phyloP scores from a whole-genome alignment of 2,797 vertebrate species.

The Pagetopsis macropterus region DNA sequence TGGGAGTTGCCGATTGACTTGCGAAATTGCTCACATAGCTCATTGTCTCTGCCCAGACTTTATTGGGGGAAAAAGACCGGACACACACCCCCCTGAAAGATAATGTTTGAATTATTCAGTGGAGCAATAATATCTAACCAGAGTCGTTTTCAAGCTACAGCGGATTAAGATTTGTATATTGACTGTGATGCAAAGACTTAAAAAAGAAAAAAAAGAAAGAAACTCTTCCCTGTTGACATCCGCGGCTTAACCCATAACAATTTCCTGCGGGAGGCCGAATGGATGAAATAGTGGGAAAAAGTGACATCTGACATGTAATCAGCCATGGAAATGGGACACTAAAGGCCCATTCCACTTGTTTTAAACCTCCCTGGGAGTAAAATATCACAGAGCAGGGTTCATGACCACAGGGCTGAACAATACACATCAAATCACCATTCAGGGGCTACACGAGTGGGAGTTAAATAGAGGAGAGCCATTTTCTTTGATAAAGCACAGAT shows the following conservation, averaged over 20 bases:
- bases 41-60: slow-evolving; percentile 71
- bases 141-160: slow-evolving; percentile 36
- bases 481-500: slow-evolving; percentile 71
- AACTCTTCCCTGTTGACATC: slow-evolving; percentile 17
- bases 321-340: slow-evolving; percentile 58
- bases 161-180: slow-evolving; percentile 32
- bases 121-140: slow-evolving; percentile 49
- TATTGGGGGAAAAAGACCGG: slow-evolving; percentile 36
- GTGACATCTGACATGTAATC: slow-evolving; percentile 61
- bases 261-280: slow-evolving; percentile 18
- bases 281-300: slow-evolving; percentile 32
- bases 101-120: slow-evolving; percentile 68
- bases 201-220: not conserved
- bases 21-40: slow-evolving; percentile 74
- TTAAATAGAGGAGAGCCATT: slow-evolving; percentile 58
- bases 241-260: slow-evolving; percentile 34
- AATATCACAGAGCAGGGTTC: slow-evolving; percentile 66
- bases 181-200: slow-evolving; percentile 25
- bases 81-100: slow-evolving; percentile 47
- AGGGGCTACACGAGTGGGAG: slow-evolving; percentile 37
- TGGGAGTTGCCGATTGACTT: slow-evolving; percentile 74
- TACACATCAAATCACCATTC: slow-evolving; percentile 70
- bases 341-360: slow-evolving; percentile 50
- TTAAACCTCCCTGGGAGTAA: slow-evolving; percentile 52
- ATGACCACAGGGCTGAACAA: slow-evolving; percentile 63